These are phyloP conservation scores for Achlya flavicornis DNA, from an alignment of 2,888 invertebrate species.

Conservation along the genomic window DNA sequence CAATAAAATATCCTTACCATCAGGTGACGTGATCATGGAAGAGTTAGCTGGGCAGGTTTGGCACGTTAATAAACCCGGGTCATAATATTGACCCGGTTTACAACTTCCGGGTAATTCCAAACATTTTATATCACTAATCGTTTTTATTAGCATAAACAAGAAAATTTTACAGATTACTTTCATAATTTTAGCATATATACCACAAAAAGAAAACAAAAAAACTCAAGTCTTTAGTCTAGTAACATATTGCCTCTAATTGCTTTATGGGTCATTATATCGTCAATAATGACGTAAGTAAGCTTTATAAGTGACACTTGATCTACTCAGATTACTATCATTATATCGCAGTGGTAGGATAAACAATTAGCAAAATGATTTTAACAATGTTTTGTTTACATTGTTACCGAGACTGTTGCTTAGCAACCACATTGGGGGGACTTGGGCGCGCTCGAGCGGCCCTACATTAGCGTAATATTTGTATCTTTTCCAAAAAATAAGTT, in stretches of 20 bases:
- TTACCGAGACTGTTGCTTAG: constrained; percentile 24
- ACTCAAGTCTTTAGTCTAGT: neutral
- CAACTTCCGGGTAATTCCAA: constrained; percentile 55
- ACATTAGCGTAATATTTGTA: neutral
- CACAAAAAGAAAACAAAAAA: neutral
- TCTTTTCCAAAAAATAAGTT: too few species aligned
- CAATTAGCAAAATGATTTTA: constrained; percentile 16
- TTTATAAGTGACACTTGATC: constrained; percentile 22
- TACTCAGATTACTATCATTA: constrained; percentile 24
- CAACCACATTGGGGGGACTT: neutral
- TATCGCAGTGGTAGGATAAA: constrained; percentile 21
- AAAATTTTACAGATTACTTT: neutral
- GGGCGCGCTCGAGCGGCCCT: neutral
- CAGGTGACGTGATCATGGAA: constrained; percentile 59
- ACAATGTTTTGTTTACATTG: constrained; percentile 26
- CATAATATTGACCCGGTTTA: constrained; percentile 58
- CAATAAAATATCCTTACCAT: constrained; percentile 55
- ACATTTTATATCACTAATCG: constrained; percentile 26
- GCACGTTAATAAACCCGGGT: constrained; percentile 60
- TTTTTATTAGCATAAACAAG: constrained; percentile 3
- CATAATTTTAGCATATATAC: neutral
- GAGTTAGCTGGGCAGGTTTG: constrained; percentile 59
- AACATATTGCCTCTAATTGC: constrained; percentile 16
- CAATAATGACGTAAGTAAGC: constrained; percentile 17
- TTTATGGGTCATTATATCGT: constrained; percentile 19